Percentiles rank a stretch among this genome's conserved stretches.
Conservation (phyloP, 2,797 vertebrate genomes). For the Neosalanx taihuensis region DNA sequence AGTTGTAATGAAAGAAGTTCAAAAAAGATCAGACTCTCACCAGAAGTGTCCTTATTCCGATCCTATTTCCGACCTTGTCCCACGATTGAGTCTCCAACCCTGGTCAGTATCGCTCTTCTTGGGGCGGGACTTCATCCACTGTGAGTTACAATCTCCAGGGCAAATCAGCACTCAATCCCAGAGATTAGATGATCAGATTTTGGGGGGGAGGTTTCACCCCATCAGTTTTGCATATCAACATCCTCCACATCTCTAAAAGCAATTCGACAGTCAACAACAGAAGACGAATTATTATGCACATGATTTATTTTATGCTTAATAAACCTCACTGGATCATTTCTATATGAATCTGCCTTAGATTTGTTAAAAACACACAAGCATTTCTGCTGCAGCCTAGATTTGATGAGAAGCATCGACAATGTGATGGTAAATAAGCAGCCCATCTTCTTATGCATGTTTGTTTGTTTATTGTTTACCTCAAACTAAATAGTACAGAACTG, state of each 20-base stretch:
- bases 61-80: slow-evolving; percentile 13
- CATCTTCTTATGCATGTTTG: too few species aligned
- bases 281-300: not conserved
- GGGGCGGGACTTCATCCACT: slow-evolving; percentile 40
- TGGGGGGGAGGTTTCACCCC: slow-evolving; percentile 51
- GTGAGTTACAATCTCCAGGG: slow-evolving; percentile 54
- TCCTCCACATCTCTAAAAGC: not conserved
- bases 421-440: too few species aligned
- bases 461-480: too few species aligned
- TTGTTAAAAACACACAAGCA: too few species aligned
- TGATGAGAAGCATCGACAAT: too few species aligned
- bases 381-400: too few species aligned
- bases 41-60: not conserved
- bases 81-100: slow-evolving; percentile 10
- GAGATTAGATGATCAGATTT: slow-evolving; percentile 65
- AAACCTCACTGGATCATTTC: too few species aligned
- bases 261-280: slow-evolving; percentile 21
- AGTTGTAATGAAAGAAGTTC: not conserved
- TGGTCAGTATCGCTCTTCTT: slow-evolving; percentile 26
- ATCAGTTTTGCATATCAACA: slow-evolving; percentile 47
- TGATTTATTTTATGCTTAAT: too few species aligned
- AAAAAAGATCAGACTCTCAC: slow-evolving; percentile 4
- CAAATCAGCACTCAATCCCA: slow-evolving; percentile 59
- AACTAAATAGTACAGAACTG: too few species aligned
- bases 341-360: too few species aligned